Conservation (phyloP, 2,797 vertebrate genomes). For the Acipenser ruthenus region DNA sequence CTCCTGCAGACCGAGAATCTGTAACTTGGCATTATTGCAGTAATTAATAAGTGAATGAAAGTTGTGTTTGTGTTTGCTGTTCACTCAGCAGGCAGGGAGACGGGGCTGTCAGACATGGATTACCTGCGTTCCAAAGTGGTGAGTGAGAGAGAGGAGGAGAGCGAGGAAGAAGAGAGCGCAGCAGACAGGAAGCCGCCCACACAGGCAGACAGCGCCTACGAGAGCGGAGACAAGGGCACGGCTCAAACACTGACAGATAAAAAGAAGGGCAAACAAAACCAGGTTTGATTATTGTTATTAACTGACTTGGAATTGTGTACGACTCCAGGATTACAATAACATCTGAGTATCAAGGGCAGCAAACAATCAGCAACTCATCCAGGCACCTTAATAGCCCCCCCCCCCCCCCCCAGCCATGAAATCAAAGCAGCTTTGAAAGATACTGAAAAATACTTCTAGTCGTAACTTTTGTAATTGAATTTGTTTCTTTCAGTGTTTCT, state of each 20-base stretch:
- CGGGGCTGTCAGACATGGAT: constrained; percentile 84
- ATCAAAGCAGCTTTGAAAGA: no score
- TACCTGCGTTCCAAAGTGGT: constrained; percentile 88
- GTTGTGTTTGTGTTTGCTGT: neutral
- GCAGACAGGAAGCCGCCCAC: constrained; percentile 24
- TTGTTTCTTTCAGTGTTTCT: no score
- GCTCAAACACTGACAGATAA: constrained; percentile 25
- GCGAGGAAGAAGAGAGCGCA: constrained; percentile 26
- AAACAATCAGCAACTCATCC: no score
- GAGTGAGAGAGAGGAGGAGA: constrained; percentile 30
- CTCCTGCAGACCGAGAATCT: no score
- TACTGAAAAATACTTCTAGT: no score
- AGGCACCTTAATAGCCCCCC: no score
- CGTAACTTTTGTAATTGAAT: no score
- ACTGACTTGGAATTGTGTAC: no score
- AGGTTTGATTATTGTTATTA: constrained; percentile 10
- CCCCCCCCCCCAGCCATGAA: no score
- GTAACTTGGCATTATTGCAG: neutral
- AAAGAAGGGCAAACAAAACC: constrained; percentile 33
- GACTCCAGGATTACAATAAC: no score
- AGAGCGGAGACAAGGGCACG: constrained; percentile 35
- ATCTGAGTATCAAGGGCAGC: no score
- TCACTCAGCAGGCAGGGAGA: constrained; percentile 25
- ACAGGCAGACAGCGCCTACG: constrained; percentile 51
- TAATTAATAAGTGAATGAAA: neutral